Conservation (phyloP, 2,888 invertebrate genomes). For the Cheilosia pagana region DNA sequence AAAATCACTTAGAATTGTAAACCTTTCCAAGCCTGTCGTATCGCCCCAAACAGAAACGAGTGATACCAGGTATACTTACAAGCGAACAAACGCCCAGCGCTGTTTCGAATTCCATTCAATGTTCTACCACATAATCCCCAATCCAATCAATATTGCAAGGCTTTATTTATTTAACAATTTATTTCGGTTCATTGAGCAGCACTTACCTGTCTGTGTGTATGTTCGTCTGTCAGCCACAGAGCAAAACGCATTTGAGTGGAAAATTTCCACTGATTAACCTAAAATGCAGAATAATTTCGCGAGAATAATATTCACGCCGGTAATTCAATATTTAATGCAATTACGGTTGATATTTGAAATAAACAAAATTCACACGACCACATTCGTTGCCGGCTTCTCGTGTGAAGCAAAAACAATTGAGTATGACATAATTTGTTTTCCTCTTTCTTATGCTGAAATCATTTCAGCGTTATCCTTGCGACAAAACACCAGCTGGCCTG, state of each 20-base stretch:
- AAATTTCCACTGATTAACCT: slow-evolving; percentile 39
- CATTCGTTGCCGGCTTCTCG: slow-evolving; percentile 1
- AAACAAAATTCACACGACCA: neutral
- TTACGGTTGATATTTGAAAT: neutral
- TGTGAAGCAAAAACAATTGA: neutral
- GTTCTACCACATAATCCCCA: neutral
- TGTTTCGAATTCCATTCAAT: neutral
- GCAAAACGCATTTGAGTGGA: slow-evolving; percentile 13
- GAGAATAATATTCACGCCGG: slow-evolving; percentile 4
- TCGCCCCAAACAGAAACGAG: no score
- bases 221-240: slow-evolving; percentile 33
- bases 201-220: neutral
- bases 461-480: slow-evolving; percentile 19
- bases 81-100: no score
- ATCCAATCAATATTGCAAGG: neutral
- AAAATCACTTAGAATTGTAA: no score
- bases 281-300: neutral
- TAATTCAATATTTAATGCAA: slow-evolving; percentile 36
- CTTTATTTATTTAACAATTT: slow-evolving; percentile 15
- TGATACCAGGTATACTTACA: no score
- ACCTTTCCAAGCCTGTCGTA: no score
- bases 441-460: slow-evolving; percentile 22
- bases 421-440: neutral
- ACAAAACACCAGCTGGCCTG: slow-evolving; percentile 38
- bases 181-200: slow-evolving; percentile 45